A percentile compares a stretch with the other conserved stretches of the same genome.
phyloP scores from a whole-genome alignment of 1,140 invertebrate genomes.

The Pteromalus puparum region DNA sequence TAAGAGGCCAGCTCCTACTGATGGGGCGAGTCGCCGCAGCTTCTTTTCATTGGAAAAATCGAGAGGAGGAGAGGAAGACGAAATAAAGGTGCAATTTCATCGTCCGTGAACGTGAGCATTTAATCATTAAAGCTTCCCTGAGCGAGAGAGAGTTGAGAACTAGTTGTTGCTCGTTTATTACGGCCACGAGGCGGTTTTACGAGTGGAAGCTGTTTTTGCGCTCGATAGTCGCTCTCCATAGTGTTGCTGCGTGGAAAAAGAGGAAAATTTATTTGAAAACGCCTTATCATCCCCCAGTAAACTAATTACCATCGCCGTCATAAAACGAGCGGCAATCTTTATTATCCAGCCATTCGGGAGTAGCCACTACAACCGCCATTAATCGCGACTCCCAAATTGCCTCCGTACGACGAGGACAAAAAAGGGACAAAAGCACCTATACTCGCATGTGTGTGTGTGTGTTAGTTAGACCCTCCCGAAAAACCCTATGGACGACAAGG shows the following conservation, averaged over 20 bases:
- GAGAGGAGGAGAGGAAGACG: neutral
- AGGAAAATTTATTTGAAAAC: neutral
- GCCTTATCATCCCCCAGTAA: neutral
- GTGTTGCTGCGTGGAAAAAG: neutral
- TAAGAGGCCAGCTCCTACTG: neutral
- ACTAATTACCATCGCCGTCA: neutral
- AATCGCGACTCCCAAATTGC: slow-evolving; percentile 41
- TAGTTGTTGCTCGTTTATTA: neutral
- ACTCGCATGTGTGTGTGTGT: neutral
- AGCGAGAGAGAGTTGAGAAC: no score
- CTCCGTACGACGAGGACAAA: neutral
- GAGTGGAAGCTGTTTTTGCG: neutral
- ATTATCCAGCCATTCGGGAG: slow-evolving; percentile 15
- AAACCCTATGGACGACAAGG: slow-evolving; percentile 4
- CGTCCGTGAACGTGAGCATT: slow-evolving; percentile 37
- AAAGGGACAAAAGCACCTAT: neutral
- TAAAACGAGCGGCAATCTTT: slow-evolving; percentile 6
- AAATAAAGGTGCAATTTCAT: slow-evolving; percentile 50
- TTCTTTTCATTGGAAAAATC: slow-evolving; percentile 45
- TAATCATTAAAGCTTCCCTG: slow-evolving; percentile 25
- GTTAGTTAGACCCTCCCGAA: neutral
- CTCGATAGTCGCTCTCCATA: neutral
- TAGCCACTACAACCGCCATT: slow-evolving; percentile 6
- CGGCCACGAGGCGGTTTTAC: neutral
- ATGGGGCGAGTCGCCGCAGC: neutral